A percentile compares a stretch with the other conserved stretches of the same genome.
Evolutionary conservation across 2,113 vertebrate species (phyloP).

Genomic region (Hippopotamus amphibius): DNA sequence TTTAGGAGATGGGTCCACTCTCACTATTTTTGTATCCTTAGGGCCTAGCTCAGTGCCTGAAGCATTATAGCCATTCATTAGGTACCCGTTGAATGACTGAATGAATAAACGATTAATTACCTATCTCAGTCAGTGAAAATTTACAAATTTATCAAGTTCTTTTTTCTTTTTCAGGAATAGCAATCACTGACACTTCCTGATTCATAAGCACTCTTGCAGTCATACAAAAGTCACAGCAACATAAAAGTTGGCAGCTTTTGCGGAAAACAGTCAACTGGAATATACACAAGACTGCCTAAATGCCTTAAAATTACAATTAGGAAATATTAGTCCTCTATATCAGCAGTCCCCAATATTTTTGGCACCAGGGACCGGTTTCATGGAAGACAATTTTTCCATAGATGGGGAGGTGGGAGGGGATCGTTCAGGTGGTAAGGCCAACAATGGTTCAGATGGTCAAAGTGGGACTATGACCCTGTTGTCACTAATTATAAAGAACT

Average conservation of each 20-base stretch:
- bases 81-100: neutral
- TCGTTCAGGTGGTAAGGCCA: too few relatives aligned
- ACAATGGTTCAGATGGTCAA: neutral
- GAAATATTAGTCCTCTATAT: neutral
- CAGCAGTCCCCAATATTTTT: too few relatives aligned
- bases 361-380: too few relatives aligned
- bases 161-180: conserved; percentile 15
- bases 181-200: neutral
- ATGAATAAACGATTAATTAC: neutral
- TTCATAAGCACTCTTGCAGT: neutral
- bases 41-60: neutral
- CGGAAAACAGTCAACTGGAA: neutral
- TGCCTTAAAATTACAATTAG: conserved; percentile 20
- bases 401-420: too few relatives aligned
- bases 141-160: conserved; percentile 11
- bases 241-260: conserved; percentile 3
- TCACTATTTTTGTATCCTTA: neutral
- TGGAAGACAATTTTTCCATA: too few relatives aligned
- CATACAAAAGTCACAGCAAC: conserved; percentile 6
- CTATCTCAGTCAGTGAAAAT: neutral
- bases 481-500: conserved; percentile 1
- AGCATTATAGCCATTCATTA: neutral
- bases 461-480: neutral
- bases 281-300: neutral
- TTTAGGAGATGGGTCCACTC: neutral